Conservation (phyloP, 1,140 invertebrate species). For the Dreissena polymorpha region DNA sequence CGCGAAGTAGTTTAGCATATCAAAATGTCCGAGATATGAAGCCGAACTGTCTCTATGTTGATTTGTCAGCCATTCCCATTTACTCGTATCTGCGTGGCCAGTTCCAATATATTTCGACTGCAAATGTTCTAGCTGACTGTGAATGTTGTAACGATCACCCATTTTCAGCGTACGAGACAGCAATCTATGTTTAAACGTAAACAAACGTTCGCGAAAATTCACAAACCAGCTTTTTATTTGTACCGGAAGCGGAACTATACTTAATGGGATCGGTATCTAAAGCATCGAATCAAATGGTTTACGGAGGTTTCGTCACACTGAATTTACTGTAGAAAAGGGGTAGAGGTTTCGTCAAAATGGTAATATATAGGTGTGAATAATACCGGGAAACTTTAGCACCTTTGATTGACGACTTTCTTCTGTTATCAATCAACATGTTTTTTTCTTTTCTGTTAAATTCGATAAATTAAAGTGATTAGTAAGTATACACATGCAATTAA, state of each 20-base stretch:
- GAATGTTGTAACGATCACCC: conserved; percentile 99
- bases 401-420: no score
- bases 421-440: no score
- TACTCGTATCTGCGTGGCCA: conserved; percentile 94
- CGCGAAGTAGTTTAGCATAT: conserved; percentile 95
- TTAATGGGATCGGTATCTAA: no score
- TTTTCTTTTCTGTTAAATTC: no score
- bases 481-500: no score
- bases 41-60: conserved; percentile 95
- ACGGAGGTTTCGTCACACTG: no score
- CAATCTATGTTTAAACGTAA: background rate
- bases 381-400: no score
- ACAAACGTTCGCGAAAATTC: background rate
- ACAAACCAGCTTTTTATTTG: background rate
- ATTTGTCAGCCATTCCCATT: conserved; percentile 92
- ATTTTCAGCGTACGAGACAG: conserved; percentile 81
- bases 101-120: conserved; percentile 99
- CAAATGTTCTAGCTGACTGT: conserved; percentile 98
- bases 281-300: no score
- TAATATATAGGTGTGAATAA: no score
- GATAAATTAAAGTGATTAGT: no score
- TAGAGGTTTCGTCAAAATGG: no score
- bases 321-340: no score
- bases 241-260: conserved; percentile 3
- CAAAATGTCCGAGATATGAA: conserved; percentile 96